Base-by-base conservation (phyloP, 2,888 invertebrate species). In the Diarsia brunnea region DNA sequence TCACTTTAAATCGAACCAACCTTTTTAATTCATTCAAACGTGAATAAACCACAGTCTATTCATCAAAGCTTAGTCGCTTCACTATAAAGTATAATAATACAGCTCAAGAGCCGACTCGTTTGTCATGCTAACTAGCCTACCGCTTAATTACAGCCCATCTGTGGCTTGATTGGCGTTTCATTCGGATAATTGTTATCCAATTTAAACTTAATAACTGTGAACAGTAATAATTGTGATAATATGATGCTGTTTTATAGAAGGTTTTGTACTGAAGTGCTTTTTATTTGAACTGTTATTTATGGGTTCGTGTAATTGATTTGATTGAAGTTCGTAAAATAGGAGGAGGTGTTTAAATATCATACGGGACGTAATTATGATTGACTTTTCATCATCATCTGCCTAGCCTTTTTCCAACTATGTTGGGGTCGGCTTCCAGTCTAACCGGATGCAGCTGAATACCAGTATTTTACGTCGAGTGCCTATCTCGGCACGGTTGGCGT, bases 51-150 rank as follows among this genome's bases (percentile, higher is more conserved):
- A 53, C 63, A 69, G 73, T 43, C 43, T 63, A n/a, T 43, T 43
- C n/a, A 31, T 19, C 11, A 7, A 43, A 14, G n/a, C 24, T 4
- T 70, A 51, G 38, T 60, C 75, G 49, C 81, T 69, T 80, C 80
- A 82, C 87, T 87, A 83, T 24, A 19, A 76, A 58, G 73, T 78
- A 75, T 89, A 90, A 92, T 92, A 89, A 89, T 84, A 84, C 7
- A 86, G 85, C 31, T 69, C 73, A 75, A 84, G 78, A 87, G 79
- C 82, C 70, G 65, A 78, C 89, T 89, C 93, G 91, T 93, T 93
- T 93, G 91, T 92, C 92, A 94, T 93, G 93, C 90, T 93, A 94
- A 94, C 91, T 90, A 91, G 90, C 88, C 87, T 77, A 88, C 87
- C 85, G 86, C 86, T 87, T 94, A 94, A 94, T 94, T 91, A 91